Percentiles rank a stretch among this genome's conserved stretches.
phyloP scores from a whole-genome alignment of 1,140 invertebrate species.

The Amphibalanus amphitrite region DNA sequence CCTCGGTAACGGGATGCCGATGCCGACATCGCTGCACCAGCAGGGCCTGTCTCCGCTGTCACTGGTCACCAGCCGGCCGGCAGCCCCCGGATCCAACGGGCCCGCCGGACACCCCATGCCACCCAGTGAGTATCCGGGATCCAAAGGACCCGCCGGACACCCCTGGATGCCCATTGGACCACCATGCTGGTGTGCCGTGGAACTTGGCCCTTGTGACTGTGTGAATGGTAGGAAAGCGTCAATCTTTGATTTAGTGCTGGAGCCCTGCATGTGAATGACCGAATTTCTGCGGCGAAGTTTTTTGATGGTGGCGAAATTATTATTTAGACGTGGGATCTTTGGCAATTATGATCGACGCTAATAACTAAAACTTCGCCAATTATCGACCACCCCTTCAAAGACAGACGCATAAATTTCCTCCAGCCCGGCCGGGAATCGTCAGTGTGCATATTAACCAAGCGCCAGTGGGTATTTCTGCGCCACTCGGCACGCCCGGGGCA shows the following conservation, averaged over 20 bases:
- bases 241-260: too few relatives aligned
- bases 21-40: too few relatives aligned
- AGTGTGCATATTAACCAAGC: not conserved
- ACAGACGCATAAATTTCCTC: not conserved
- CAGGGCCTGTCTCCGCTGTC: too few relatives aligned
- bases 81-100: not conserved
- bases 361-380: not conserved
- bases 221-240: too few relatives aligned
- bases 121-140: not conserved
- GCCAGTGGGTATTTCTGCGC: not conserved
- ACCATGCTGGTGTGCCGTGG: too few relatives aligned
- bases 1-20: not conserved
- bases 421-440: not conserved
- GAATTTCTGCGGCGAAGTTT: too few relatives aligned
- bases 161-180: too few relatives aligned
- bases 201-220: too few relatives aligned
- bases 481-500: not conserved
- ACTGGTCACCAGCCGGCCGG: too few relatives aligned
- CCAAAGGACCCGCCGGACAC: too few relatives aligned
- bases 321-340: too few relatives aligned
- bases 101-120: not conserved
- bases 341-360: not conserved
- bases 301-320: too few relatives aligned
- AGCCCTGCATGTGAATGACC: not conserved
- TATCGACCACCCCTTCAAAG: not conserved